A percentile compares a stretch with the other conserved stretches of the same genome.
phyloP scores from a whole-genome alignment of 2,888 invertebrate species.

The Proisotoma minuta region DNA sequence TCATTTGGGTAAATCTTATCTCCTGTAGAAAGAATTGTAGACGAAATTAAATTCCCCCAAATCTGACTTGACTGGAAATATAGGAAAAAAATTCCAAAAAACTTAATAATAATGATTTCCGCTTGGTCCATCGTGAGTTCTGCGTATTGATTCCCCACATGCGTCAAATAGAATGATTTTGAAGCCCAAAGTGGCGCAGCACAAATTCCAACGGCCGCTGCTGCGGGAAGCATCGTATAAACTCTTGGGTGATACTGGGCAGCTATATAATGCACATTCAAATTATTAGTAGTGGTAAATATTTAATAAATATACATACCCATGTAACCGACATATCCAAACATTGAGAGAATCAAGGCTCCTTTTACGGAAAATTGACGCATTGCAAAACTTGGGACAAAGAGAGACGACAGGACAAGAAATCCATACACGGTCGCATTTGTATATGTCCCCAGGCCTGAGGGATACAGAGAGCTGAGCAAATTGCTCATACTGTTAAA shows the following conservation, averaged over 20 bases:
- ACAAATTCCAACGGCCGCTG: constrained; percentile 60
- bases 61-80: constrained; percentile 79
- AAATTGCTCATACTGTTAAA: constrained; percentile 92
- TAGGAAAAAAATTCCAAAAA: constrained; percentile 95
- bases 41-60: constrained; percentile 92
- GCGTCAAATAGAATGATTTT: constrained; percentile 92
- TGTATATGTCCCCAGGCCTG: constrained; percentile 80
- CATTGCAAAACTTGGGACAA: constrained; percentile 87
- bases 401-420: constrained; percentile 72
- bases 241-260: constrained; percentile 86
- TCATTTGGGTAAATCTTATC: constrained; percentile 13
- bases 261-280: constrained; percentile 52
- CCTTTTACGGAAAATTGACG: constrained; percentile 92
- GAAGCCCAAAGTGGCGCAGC: constrained; percentile 98
- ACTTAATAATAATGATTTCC: constrained; percentile 88
- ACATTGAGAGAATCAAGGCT: constrained; percentile 87
- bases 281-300: too few relatives aligned
- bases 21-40: constrained; percentile 74
- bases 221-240: constrained; percentile 82
- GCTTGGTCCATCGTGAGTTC: constrained; percentile 78
- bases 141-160: constrained; percentile 78
- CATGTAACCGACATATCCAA: constrained; percentile 82
- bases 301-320: too few relatives aligned
- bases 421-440: constrained; percentile 87
- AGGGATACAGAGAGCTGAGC: constrained; percentile 51